phyloP scores from a whole-genome alignment of 1,140 invertebrate genomes.

The Sinella curviseta region DNA sequence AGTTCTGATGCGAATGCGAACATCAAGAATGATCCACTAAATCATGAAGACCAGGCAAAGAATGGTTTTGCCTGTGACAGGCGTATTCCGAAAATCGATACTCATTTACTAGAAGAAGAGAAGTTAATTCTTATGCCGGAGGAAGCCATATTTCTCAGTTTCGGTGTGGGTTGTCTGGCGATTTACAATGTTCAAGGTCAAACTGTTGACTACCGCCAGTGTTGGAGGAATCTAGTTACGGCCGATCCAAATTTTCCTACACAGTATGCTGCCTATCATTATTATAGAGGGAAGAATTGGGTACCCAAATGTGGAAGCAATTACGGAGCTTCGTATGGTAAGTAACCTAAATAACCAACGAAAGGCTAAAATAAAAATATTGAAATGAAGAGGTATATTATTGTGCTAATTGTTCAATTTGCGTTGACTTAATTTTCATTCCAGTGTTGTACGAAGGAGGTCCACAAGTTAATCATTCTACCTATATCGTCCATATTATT shows the following conservation, averaged over 20 bases:
- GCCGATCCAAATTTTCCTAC: slow-evolving; percentile 43
- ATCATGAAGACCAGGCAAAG: neutral
- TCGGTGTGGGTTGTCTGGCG: slow-evolving; percentile 44
- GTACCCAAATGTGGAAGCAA: slow-evolving; percentile 43
- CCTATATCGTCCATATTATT: slow-evolving; percentile 43
- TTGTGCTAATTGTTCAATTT: neutral
- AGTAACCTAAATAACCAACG: neutral
- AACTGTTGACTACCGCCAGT: slow-evolving; percentile 12
- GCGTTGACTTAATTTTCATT: neutral
- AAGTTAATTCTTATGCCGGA: slow-evolving; percentile 44
- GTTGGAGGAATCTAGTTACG: slow-evolving; percentile 39
- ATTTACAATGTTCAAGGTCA: slow-evolving; percentile 34
- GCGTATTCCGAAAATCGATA: neutral
- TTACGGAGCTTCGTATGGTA: slow-evolving; percentile 43
- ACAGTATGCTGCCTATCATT: slow-evolving; percentile 46
- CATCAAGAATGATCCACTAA: neutral
- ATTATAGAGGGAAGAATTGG: slow-evolving; percentile 47
- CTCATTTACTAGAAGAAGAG: slow-evolving; percentile 33
- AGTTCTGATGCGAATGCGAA: neutral
- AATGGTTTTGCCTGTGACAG: neutral
- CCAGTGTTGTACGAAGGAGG: slow-evolving; percentile 45
- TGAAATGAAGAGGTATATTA: no score
- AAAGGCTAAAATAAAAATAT: neutral
- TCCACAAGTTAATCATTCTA: slow-evolving; percentile 42
- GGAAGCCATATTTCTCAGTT: slow-evolving; percentile 48